Conservation (phyloP, 1,140 invertebrate genomes). For the Penaeus indicus region DNA sequence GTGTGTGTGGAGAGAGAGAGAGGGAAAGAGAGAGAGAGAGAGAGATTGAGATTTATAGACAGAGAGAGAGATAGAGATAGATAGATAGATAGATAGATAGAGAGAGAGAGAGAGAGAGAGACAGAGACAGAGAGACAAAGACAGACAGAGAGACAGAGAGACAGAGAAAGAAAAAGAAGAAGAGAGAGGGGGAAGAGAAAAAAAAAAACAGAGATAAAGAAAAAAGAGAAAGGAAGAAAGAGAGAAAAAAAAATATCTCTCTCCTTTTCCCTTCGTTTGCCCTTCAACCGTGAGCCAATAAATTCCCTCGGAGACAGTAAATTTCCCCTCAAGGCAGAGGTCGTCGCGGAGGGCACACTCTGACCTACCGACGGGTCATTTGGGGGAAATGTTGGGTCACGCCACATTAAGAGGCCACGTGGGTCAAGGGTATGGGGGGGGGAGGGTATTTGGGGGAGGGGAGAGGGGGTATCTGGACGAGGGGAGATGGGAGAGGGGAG, state of each 20-base stretch:
- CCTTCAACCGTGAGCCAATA: background rate
- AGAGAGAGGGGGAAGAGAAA: background rate
- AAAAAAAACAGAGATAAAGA: background rate
- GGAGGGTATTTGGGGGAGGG: background rate
- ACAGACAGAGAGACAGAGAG: background rate
- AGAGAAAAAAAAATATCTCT: background rate
- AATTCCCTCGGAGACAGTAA: constrained; percentile 4
- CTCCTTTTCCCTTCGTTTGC: background rate
- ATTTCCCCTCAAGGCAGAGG: background rate
- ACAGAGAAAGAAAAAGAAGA: background rate
- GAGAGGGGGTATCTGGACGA: background rate
- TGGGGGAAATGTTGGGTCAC: constrained; percentile 30
- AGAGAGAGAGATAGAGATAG: background rate
- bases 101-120: background rate
- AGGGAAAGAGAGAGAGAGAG: background rate
- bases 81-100: background rate
- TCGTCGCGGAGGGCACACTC: background rate
- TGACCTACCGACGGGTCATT: constrained; percentile 18
- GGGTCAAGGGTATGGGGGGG: background rate
- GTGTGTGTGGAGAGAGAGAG: background rate
- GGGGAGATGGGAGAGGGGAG: background rate
- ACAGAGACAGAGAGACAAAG: background rate
- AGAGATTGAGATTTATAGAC: background rate
- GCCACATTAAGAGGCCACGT: background rate
- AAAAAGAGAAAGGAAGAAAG: background rate